Evolutionary conservation across 2,113 vertebrate species (phyloP).

Genomic region (Dromiciops gliroides): DNA sequence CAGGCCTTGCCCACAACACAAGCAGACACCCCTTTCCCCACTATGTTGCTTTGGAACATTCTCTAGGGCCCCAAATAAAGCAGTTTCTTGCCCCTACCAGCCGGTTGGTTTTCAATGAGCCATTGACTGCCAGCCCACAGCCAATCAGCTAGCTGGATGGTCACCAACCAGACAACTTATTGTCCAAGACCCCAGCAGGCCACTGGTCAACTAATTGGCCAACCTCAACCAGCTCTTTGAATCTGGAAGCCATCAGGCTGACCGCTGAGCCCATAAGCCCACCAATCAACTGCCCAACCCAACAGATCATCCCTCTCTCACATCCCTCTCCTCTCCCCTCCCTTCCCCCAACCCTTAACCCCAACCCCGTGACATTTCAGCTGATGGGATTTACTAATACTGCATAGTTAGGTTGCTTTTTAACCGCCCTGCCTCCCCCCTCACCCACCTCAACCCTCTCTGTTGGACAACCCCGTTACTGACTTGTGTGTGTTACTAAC

Average conservation of each 20-base stretch:
- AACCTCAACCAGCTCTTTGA: neutral
- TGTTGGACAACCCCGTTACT: conserved; percentile 83
- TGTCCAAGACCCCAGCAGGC: conserved; percentile 6
- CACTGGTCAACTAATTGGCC: conserved; percentile 66
- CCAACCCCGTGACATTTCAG: conserved; percentile 62
- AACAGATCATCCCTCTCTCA: conserved; percentile 44
- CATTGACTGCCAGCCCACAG: conserved; percentile 21
- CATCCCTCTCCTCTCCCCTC: conserved; percentile 20
- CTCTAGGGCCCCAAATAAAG: conserved; percentile 19
- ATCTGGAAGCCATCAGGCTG: conserved; percentile 64
- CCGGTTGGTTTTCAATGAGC: conserved; percentile 28
- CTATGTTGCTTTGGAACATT: conserved; percentile 8
- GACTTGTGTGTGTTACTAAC: conserved; percentile 94
- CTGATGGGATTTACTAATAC: conserved; percentile 82
- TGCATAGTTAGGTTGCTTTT: conserved; percentile 81
- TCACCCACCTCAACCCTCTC: conserved; percentile 53
- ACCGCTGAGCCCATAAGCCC: conserved; percentile 59
- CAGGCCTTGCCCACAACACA: conserved; percentile 13
- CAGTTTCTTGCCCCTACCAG: conserved; percentile 12
- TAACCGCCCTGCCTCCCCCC: conserved; percentile 72
- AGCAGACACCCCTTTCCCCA: conserved; percentile 38
- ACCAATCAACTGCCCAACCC: neutral
- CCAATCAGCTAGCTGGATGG: conserved; percentile 56
- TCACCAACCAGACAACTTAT: conserved; percentile 59
- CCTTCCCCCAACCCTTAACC: neutral